Evolutionary conservation across 2,113 vertebrate species (phyloP), one percentile per base, ranked within the genome.

Genomic region (Rhinoderma darwinii): DNA sequence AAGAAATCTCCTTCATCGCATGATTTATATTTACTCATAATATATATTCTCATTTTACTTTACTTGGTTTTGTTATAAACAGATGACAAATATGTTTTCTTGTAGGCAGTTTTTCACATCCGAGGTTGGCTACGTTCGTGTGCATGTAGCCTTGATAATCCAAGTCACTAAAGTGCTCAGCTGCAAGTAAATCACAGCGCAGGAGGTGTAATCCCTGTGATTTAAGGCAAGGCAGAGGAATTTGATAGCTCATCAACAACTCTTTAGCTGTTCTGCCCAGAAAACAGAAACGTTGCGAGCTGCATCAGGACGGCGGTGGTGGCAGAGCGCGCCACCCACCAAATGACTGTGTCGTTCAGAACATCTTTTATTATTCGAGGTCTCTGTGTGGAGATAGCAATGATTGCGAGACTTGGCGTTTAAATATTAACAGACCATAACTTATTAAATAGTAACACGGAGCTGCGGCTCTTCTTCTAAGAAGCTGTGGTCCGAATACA

Each of bases 371-470:
- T 18, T 50, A 18, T 18, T 51, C 27, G 14, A 77, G 44, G 74
- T 50, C 17, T n/a, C 15, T 32, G n/a, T 32, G 59, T 50, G 63
- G 43, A 72, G 22, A 35, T 10, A 37, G 66, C 56, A 51, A 68
- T 32, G 10, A 50, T 72, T 82, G 39, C 17, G 15, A 68, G 80
- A 82, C 32, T 6, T 70, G 9, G 50, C 15, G 10, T n/a, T 83
- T 43, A 83, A 83, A 83, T 83, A 83, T 83, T 83, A 83, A 83
- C 81, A 68, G 39, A 35, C 20, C 32, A 18, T 70, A 70, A 83
- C 63, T 72, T 83, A 72, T 41, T 83, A 51, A 51, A 70, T 27
- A 32, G 32, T 68, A 72, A 72, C 44, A 35, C 66, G 1, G 44
- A 70, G 11, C 63, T 72, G 32, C 56, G 3, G 35, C 54, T 25